Percentiles rank a stretch among this genome's conserved stretches.
phyloP scores from a whole-genome alignment of 1,140 invertebrate species.

The Aricia agestis region DNA sequence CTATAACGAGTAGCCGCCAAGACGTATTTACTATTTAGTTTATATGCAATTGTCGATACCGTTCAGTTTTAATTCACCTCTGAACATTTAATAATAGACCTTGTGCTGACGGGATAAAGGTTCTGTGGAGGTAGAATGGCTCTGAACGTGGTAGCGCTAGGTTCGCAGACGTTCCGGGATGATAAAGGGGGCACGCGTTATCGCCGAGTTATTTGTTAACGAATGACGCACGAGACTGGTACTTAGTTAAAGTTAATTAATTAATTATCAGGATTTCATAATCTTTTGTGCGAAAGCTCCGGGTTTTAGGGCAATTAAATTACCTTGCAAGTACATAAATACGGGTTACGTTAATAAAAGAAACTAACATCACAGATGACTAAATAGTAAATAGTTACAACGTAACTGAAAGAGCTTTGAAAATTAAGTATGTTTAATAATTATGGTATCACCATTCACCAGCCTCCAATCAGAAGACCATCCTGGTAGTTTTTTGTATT shows the following conservation, averaged over 20 bases:
- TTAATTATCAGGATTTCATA: conserved; percentile 19
- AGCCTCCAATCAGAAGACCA: no score
- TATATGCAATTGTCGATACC: not conserved
- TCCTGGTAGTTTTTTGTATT: no score
- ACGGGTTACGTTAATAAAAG: no score
- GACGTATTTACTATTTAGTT: not conserved
- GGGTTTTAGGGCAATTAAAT: not conserved
- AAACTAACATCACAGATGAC: no score
- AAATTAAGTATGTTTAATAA: no score
- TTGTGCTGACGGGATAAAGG: no score
- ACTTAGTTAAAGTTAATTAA: conserved; percentile 11
- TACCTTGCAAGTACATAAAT: not conserved
- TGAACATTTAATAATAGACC: no score
- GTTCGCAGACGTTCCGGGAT: conserved; percentile 72
- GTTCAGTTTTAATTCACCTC: no score
- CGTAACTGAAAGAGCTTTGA: no score
- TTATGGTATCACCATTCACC: no score
- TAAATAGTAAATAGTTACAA: no score
- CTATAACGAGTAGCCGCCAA: not conserved
- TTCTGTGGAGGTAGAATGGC: no score
- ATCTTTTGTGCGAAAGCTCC: conserved; percentile 11
- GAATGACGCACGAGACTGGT: conserved; percentile 69
- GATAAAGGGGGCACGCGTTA: conserved; percentile 73
- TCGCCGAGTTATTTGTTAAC: conserved; percentile 60
- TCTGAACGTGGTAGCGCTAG: not conserved